Percentiles rank a stretch among this genome's conserved stretches.
phyloP scores from a whole-genome alignment of 1,140 invertebrate species.

The Cylas formicarius region DNA sequence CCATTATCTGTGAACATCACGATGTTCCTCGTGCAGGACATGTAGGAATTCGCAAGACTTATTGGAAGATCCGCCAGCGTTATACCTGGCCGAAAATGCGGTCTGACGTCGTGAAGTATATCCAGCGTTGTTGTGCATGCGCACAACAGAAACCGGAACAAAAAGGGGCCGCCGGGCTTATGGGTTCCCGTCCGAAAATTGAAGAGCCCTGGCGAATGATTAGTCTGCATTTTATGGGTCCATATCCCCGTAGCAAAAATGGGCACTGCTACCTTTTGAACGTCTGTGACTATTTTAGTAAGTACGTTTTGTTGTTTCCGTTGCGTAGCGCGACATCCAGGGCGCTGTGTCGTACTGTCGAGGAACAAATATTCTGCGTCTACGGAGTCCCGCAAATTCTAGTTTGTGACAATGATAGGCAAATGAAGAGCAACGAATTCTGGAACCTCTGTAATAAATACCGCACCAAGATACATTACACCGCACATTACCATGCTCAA shows the following conservation, averaged over 20 bases:
- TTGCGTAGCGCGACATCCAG: conserved; percentile 9
- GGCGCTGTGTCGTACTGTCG: conserved; percentile 11
- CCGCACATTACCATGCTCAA: too few species aligned
- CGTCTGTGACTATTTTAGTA: conserved; percentile 26
- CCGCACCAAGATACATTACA: too few species aligned
- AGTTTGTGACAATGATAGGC: conserved; percentile 28
- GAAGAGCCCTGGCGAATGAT: conserved; percentile 24
- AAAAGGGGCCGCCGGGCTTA: conserved; percentile 7
- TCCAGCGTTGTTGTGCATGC: conserved; percentile 15
- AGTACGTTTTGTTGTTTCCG: conserved; percentile 22
- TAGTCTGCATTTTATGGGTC: conserved; percentile 39
- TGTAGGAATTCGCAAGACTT: conserved; percentile 20
- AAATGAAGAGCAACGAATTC: too few species aligned
- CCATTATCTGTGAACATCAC: conserved; percentile 12
- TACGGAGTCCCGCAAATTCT: conserved; percentile 20
- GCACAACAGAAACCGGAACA: conserved; percentile 12
- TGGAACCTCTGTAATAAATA: too few species aligned
- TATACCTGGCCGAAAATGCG: conserved; percentile 25
- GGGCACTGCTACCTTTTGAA: conserved; percentile 38
- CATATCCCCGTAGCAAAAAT: conserved; percentile 24
- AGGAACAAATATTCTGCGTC: conserved; percentile 20
- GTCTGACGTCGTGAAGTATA: conserved; percentile 9
- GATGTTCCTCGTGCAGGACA: conserved; percentile 14
- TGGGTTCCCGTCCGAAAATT: too few species aligned
- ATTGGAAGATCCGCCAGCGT: conserved; percentile 7